Conservation (phyloP, 2,888 invertebrate genomes). For the Belgica antarctica region DNA sequence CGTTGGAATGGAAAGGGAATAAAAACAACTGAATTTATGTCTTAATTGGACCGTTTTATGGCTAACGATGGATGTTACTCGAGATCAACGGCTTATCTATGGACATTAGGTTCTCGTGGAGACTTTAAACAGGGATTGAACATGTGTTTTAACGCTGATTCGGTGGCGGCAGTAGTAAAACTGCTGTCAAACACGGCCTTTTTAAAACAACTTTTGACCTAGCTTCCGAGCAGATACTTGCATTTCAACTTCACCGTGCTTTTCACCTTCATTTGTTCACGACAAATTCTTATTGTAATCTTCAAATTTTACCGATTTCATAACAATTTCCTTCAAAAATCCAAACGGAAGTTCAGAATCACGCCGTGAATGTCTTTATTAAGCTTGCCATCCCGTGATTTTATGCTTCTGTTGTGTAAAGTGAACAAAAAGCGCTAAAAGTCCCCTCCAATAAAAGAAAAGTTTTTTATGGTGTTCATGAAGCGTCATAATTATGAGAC, state of each 20-base stretch:
- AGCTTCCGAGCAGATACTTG: no score
- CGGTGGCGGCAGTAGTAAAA: no score
- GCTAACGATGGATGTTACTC: slow-evolving; percentile 20
- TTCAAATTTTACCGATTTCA: no score
- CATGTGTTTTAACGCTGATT: no score
- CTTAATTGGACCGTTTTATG: slow-evolving; percentile 5
- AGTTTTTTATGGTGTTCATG: slow-evolving; percentile 2
- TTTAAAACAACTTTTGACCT: no score
- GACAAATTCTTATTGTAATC: no score
- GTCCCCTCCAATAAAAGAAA: neutral
- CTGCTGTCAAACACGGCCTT: no score
- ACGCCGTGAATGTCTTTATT: slow-evolving; percentile 21
- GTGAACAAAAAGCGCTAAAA: neutral
- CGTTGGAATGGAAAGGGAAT: neutral
- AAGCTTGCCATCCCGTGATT: neutral
- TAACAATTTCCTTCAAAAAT: slow-evolving; percentile 21
- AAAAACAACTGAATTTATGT: neutral
- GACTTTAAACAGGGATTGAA: no score
- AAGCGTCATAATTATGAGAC: slow-evolving; percentile 11
- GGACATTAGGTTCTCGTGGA: no score
- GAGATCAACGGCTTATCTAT: no score
- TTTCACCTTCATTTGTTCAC: no score
- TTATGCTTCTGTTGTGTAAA: neutral
- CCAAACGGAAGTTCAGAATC: slow-evolving; percentile 31
- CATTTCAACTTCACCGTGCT: no score